A percentile compares a stretch with the other conserved stretches of the same genome.
Conservation (phyloP, 1,140 invertebrate genomes). For the Meloidogyne hapla region DNA sequence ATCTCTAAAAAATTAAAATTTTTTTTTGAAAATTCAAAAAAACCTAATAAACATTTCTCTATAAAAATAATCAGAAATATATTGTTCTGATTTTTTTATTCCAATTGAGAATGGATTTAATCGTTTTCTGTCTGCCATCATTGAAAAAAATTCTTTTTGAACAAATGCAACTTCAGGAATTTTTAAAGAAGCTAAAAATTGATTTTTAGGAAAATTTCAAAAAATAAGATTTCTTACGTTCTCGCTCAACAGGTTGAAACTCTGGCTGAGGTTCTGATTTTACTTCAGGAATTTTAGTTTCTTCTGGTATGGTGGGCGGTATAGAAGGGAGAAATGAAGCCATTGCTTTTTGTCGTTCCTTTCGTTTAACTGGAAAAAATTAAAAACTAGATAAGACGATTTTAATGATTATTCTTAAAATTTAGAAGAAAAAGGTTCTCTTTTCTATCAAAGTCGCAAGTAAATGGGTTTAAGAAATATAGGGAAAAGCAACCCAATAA, state of each 20-base stretch:
- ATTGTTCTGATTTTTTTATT: not conserved
- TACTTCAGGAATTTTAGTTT: not conserved
- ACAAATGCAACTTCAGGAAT: not conserved
- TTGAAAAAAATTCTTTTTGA: slow-evolving; percentile 1
- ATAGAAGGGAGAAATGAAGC: not conserved
- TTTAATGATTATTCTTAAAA: no score
- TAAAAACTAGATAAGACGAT: not conserved
- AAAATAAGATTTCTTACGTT: not conserved
- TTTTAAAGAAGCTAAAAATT: not conserved
- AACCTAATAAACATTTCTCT: slow-evolving; percentile 33
- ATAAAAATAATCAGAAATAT: slow-evolving; percentile 33
- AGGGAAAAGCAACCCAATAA: no score
- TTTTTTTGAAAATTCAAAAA: slow-evolving; percentile 9
- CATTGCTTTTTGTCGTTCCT: not conserved
- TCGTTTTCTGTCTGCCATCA: not conserved
- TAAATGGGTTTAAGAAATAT: no score
- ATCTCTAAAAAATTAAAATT: not conserved
- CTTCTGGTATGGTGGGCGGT: not conserved
- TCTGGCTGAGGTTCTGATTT: not conserved
- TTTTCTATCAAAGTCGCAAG: no score
- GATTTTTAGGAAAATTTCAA: not conserved
- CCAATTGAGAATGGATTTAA: slow-evolving; percentile 31
- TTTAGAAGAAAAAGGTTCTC: no score
- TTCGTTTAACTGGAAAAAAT: not conserved
- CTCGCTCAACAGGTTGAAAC: not conserved